A percentile compares a stretch with the other conserved stretches of the same genome.
Conservation (phyloP, 2,888 invertebrate genomes). For the Tinea pellionella region DNA sequence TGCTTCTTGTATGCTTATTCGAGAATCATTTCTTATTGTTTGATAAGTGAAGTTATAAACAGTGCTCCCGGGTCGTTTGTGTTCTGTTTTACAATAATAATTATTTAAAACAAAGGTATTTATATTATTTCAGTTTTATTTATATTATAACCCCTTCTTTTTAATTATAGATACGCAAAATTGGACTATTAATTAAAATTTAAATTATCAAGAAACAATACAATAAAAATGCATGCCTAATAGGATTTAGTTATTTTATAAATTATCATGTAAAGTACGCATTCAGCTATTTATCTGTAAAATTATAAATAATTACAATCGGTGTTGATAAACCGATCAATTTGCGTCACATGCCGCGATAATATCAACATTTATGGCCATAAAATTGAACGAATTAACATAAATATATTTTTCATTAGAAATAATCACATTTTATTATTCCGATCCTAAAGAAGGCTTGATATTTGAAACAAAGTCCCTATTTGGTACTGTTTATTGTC, state of each 20-base stretch:
- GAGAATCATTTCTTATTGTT: neutral
- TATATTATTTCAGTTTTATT: neutral
- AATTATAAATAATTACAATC: neutral
- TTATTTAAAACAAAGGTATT: neutral
- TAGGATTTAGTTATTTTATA: neutral
- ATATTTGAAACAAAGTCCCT: too few relatives aligned
- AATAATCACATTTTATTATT: too few relatives aligned
- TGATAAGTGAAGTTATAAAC: neutral
- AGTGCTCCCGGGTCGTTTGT: neutral
- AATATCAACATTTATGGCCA: neutral
- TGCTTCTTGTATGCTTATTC: constrained; percentile 18
- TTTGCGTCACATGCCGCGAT: neutral
- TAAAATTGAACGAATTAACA: neutral
- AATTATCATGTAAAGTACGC: neutral
- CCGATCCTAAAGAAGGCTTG: too few relatives aligned
- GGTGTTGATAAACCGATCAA: neutral
- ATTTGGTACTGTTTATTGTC: too few relatives aligned
- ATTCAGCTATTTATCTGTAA: neutral
- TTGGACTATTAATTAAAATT: too few relatives aligned
- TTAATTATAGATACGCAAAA: neutral
- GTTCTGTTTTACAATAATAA: neutral
- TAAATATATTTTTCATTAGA: too few relatives aligned
- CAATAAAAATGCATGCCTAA: neutral
- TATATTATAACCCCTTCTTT: neutral
- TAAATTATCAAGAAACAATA: neutral